Percentiles rank a stretch among this genome's conserved stretches.
These are phyloP conservation scores for Sterna hirundo DNA, from an alignment of 2,113 vertebrate genomes.

Conservation along the genomic window DNA sequence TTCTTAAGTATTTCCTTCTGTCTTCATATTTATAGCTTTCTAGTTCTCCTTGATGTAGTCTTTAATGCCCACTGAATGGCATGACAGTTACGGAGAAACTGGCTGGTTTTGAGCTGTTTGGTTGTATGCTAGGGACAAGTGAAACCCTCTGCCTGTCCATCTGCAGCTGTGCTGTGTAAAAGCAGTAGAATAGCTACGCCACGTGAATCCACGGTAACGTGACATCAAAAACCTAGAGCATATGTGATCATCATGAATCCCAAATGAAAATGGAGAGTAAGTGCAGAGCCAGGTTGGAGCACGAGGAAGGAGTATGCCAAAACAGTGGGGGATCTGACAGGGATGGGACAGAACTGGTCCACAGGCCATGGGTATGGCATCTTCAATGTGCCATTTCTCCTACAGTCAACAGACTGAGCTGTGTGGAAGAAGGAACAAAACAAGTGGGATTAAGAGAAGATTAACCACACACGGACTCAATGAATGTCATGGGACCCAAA, in stretches of 20 bases:
- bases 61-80: neutral
- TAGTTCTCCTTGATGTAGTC: neutral
- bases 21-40: neutral
- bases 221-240: neutral
- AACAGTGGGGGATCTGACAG: neutral
- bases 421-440: neutral
- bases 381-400: neutral
- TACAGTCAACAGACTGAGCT: neutral
- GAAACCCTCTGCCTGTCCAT: neutral
- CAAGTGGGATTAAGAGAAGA: neutral
- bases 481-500: neutral
- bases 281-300: neutral
- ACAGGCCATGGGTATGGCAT: neutral
- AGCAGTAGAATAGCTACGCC: neutral
- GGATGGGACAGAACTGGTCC: neutral
- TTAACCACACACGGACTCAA: neutral
- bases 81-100: neutral
- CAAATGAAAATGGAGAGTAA: neutral
- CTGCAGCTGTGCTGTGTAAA: neutral
- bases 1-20: neutral
- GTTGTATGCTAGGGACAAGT: neutral
- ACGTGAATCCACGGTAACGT: neutral
- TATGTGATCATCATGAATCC: neutral
- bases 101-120: neutral
- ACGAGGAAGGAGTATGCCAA: neutral